A percentile compares a stretch with the other conserved stretches of the same genome.
phyloP scores from a whole-genome alignment of 37 sponge, comb jelly and placozoan species.

The Bolinopsis microptera region DNA sequence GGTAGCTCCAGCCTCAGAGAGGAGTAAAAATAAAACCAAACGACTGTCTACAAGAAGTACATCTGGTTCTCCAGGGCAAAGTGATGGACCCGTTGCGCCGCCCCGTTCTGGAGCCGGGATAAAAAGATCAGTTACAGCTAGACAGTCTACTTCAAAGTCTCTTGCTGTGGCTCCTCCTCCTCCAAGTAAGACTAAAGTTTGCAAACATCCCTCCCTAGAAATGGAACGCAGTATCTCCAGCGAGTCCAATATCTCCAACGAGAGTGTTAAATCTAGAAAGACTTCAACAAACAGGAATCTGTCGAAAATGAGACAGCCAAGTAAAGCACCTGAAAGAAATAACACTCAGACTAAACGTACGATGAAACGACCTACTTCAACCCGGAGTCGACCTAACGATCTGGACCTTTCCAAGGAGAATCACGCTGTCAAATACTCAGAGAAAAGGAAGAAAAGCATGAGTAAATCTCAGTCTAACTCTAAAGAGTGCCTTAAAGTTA shows the following conservation, averaged over 20 bases:
- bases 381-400: background rate
- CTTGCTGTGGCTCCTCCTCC: background rate
- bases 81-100: background rate
- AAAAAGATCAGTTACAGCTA: slow-evolving; percentile 5
- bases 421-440: background rate
- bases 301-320: slow-evolving; percentile 36
- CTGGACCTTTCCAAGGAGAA: slow-evolving; percentile 2
- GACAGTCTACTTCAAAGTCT: slow-evolving; percentile 4
- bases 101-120: slow-evolving; percentile 48
- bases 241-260: background rate
- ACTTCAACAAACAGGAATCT: background rate
- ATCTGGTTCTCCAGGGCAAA: background rate
- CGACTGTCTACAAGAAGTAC: background rate
- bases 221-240: slow-evolving; percentile 41
- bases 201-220: slow-evolving; percentile 21
- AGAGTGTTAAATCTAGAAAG: background rate
- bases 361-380: slow-evolving; percentile 7
- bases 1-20: background rate
- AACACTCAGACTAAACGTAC: background rate
- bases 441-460: background rate
- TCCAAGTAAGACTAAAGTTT: background rate
- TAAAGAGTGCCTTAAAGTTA: background rate
- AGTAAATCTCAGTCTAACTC: slow-evolving; percentile 38
- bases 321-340: background rate
- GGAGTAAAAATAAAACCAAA: background rate